phyloP scores from a whole-genome alignment of 2,888 invertebrate genomes.

The Spilosoma lubricipeda region DNA sequence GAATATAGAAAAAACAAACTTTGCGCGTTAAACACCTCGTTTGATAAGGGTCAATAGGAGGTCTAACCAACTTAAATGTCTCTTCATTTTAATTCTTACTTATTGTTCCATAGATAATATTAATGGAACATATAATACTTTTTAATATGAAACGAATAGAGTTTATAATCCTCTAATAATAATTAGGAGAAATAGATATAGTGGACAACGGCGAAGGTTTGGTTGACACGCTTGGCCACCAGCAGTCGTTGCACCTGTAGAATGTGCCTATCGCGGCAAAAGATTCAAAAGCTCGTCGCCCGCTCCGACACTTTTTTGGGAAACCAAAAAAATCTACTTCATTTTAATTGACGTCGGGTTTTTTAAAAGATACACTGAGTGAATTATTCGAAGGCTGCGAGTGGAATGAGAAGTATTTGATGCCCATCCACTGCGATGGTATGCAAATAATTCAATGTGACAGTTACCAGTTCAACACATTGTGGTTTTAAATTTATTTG shows the following conservation, averaged over 20 bases:
- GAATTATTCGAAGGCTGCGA: constrained; percentile 76
- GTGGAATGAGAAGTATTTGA: constrained; percentile 77
- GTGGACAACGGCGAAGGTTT: constrained; percentile 42
- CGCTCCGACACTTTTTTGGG: constrained; percentile 71
- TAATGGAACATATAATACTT: constrained; percentile 5
- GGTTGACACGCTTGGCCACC: constrained; percentile 78
- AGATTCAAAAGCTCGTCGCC: constrained; percentile 78
- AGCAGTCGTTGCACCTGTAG: constrained; percentile 79
- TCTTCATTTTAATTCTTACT: constrained; percentile 62
- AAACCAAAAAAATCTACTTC: constrained; percentile 68
- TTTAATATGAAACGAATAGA: constrained; percentile 37
- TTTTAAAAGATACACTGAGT: constrained; percentile 71
- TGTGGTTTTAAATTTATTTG: constrained; percentile 50
- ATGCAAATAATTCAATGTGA: constrained; percentile 80
- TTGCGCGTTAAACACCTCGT: constrained; percentile 56
- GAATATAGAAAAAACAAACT: constrained; percentile 47
- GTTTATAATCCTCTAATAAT: constrained; percentile 48
- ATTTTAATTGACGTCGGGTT: constrained; percentile 83
- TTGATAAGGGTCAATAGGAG: constrained; percentile 56
- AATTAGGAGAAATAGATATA: constrained; percentile 26
- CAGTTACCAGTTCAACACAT: constrained; percentile 63
- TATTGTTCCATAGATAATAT: constrained; percentile 44
- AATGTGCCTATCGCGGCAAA: constrained; percentile 77
- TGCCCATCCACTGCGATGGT: constrained; percentile 65
- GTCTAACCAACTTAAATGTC: constrained; percentile 52